Conservation (phyloP, 2,888 invertebrate genomes). For the Lingula anatina region DNA sequence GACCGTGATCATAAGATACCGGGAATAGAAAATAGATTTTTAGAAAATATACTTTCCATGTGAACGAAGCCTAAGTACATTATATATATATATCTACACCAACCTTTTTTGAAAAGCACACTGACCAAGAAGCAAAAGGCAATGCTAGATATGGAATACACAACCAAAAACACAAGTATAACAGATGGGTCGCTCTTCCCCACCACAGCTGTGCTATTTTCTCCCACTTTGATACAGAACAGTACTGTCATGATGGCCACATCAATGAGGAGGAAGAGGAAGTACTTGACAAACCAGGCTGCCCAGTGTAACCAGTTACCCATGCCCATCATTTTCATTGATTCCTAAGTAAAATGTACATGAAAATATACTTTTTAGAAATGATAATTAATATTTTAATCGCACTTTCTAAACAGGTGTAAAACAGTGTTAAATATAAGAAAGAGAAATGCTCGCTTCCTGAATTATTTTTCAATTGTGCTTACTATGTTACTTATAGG, state of each 20-base stretch:
- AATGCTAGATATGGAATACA: constrained; percentile 68
- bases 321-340: constrained; percentile 89
- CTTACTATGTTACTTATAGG: too few species aligned
- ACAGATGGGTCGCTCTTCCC: constrained; percentile 65
- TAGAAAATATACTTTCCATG: too few species aligned
- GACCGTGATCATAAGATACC: too few species aligned
- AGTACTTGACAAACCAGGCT: constrained; percentile 78
- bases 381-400: neutral
- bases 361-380: constrained; percentile 2
- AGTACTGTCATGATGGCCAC: constrained; percentile 54
- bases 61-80: too few species aligned
- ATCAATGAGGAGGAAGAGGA: constrained; percentile 64
- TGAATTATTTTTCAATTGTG: too few species aligned
- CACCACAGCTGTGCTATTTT: constrained; percentile 59
- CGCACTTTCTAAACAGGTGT: neutral
- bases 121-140: constrained; percentile 76
- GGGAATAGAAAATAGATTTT: too few species aligned
- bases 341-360: too few species aligned
- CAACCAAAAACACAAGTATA: constrained; percentile 65
- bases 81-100: too few species aligned
- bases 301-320: constrained; percentile 78
- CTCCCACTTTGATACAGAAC: constrained; percentile 25
- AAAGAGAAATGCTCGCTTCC: too few species aligned
- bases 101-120: constrained; percentile 74
- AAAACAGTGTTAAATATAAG: too few species aligned